Conservation (phyloP, 1,140 invertebrate species). For the Cydia strobilella region DNA sequence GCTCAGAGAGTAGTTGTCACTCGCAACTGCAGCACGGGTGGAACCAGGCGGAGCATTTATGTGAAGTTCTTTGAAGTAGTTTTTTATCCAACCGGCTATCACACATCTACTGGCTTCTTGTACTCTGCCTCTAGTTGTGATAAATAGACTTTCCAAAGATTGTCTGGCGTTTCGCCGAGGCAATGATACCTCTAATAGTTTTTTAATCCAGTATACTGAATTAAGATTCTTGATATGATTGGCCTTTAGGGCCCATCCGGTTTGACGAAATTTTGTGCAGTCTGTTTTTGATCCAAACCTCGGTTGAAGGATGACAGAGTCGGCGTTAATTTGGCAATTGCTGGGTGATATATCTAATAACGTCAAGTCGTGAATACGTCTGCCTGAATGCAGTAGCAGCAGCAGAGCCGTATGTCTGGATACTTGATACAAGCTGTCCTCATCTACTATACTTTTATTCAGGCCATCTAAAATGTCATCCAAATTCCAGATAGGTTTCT, state of each 20-base stretch:
- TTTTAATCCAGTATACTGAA: constrained; percentile 26
- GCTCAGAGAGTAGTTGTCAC: constrained; percentile 34
- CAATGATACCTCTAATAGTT: constrained; percentile 17
- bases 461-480: neutral
- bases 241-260: constrained; percentile 46
- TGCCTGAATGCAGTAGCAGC: no score
- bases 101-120: constrained; percentile 45
- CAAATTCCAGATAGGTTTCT: constrained; percentile 11
- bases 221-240: neutral
- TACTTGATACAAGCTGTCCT: constrained; percentile 1
- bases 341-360: constrained; percentile 5
- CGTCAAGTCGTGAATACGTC: constrained; percentile 23
- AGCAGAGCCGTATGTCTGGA: neutral
- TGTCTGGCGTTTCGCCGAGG: neutral
- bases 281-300: constrained; percentile 54
- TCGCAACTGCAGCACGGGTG: constrained; percentile 40
- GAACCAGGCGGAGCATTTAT: constrained; percentile 42
- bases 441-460: neutral
- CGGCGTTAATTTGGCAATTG: constrained; percentile 12
- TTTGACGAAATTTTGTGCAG: constrained; percentile 39
- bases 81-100: constrained; percentile 51
- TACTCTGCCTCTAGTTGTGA: constrained; percentile 43
- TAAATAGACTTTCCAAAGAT: constrained; percentile 27
- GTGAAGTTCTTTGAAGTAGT: constrained; percentile 34
- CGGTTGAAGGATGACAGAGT: constrained; percentile 47